Conservation (phyloP, 2,113 vertebrate genomes). For the Hippocampus abdominalis region DNA sequence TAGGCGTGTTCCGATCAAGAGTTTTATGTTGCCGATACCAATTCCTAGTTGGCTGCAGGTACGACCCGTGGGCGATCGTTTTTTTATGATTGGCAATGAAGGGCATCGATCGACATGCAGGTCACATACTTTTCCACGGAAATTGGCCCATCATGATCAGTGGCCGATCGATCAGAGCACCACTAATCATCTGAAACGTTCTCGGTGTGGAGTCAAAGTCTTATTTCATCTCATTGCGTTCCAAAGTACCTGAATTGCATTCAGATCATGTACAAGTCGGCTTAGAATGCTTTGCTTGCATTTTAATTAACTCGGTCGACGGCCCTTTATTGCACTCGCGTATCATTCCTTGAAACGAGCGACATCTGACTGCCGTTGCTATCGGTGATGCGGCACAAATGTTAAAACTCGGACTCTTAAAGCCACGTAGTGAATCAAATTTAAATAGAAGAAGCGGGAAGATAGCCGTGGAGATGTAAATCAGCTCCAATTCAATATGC, state of each 20-base stretch:
- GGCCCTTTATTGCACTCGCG: not conserved
- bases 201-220: not conserved
- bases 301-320: not conserved
- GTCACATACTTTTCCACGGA: too few relatives aligned
- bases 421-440: not conserved
- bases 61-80: too few relatives aligned
- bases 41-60: too few relatives aligned
- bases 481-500: slow-evolving; percentile 5
- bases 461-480: slow-evolving; percentile 1
- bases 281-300: not conserved
- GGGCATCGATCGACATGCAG: too few relatives aligned
- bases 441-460: not conserved
- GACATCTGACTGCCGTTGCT: not conserved
- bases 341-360: not conserved
- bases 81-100: too few relatives aligned
- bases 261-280: not conserved
- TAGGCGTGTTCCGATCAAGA: too few relatives aligned
- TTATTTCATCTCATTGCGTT: not conserved
- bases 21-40: too few relatives aligned
- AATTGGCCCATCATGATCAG: too few relatives aligned
- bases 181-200: not conserved
- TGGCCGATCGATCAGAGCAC: too few relatives aligned
- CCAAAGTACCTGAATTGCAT: not conserved
- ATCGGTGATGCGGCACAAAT: not conserved
- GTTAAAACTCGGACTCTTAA: not conserved